phyloP scores from a whole-genome alignment of 2,797 vertebrate genomes.

The Crypturellus tataupa region DNA sequence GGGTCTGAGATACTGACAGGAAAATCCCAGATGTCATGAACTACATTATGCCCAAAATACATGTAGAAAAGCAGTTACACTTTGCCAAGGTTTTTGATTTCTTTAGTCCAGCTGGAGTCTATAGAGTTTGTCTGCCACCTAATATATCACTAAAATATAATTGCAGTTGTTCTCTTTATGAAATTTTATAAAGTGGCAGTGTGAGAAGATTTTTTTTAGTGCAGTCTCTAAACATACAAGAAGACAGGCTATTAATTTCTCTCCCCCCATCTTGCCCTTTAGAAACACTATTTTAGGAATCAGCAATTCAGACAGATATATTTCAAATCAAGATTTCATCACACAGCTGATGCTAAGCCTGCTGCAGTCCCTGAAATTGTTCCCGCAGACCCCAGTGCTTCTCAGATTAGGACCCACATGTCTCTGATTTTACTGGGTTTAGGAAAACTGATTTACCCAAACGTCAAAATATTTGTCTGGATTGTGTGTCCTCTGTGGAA shows the following conservation, averaged over 20 bases:
- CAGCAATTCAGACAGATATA: not conserved
- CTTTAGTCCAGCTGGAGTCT: not conserved
- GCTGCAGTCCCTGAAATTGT: not conserved
- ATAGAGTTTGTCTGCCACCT: not conserved
- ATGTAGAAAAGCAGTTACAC: not conserved
- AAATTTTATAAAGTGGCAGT: not conserved
- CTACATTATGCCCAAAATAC: not conserved
- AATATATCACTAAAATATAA: not conserved
- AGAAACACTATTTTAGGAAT: not conserved
- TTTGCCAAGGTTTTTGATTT: not conserved
- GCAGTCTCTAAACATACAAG: not conserved
- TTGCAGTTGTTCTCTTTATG: not conserved
- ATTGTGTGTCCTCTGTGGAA: not conserved
- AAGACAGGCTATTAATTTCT: not conserved
- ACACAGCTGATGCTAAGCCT: not conserved
- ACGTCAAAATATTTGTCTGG: not conserved
- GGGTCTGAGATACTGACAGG: not conserved
- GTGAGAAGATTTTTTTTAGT: not conserved
- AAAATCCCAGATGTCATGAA: not conserved
- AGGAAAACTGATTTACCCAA: not conserved
- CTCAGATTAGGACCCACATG: not conserved
- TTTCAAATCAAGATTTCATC: not conserved
- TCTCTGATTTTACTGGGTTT: not conserved
- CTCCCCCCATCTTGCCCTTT: not conserved
- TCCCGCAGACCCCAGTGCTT: not conserved